Base-by-base conservation (phyloP, 2,888 invertebrate genomes). In the Junonia oenone region DNA sequence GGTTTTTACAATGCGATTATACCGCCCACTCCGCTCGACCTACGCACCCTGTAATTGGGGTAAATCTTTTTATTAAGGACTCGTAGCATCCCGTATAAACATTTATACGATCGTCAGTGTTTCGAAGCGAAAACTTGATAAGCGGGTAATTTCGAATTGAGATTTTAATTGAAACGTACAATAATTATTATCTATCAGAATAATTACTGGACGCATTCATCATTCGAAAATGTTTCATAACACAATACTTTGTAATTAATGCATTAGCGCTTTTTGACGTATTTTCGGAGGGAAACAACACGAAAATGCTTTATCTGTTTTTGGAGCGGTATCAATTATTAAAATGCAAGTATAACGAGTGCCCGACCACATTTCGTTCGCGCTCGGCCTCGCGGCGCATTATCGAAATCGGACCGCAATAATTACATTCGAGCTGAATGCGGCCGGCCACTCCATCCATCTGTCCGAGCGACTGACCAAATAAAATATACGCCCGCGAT, bases 361-460 rank as follows among this genome's bases (percentile, higher is more conserved):
- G 74, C 67, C 68, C 75, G 76, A 83, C 83, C 85, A 75, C 83
- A 86, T 83, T 86, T 79, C 68, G 81, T 75, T 72, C 79, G 75
- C 74, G 71, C 67, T 66, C 80, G 77, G 78, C 81, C 83, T 80
- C 83, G 80, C 76, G 68, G 76, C 78, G 78, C 81, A 87, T 87
- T 87, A 88, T 88, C 87, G 85, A 79, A 86, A 86, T 81, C 86
- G 81, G 76, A 83, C 87, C 84, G 79, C 87, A 83, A 79, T 87
- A 87, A 89, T 89, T 88, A 89, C 88, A 88, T 84, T 82, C 81
- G 79, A 76, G 75, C 76, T 75, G 83, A 82, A 82, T 73, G 80
- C 81, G 65, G 64, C 63, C 58, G 75, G 73, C 79, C 76, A 69
- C 76, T 79, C 75, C 75, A 76, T 84, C 81, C 81, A 76, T 81